phyloP scores from a whole-genome alignment of 2,797 vertebrate genomes.

The Cetoscarus ocellatus region DNA sequence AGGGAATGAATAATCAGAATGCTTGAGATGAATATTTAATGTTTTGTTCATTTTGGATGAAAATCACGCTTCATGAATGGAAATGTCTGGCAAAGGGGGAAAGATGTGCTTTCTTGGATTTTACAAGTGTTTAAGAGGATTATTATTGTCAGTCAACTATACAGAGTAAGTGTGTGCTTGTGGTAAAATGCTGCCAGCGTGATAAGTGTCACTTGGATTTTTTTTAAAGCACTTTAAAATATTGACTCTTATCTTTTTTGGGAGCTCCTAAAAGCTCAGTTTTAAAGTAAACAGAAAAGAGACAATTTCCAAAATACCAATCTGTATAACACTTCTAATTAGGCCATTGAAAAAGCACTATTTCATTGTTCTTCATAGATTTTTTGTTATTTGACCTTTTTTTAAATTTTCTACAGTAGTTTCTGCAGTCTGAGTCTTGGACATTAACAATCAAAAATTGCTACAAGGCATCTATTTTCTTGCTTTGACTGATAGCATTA shows the following conservation, averaged over 20 bases:
- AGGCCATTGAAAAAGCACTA: too few species aligned
- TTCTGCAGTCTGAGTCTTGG: too few species aligned
- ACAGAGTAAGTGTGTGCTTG: background rate
- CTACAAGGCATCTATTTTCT: too few species aligned
- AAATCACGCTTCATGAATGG: background rate
- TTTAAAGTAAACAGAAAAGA: background rate
- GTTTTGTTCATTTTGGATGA: too few species aligned
- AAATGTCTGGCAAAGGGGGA: background rate
- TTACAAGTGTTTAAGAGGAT: conserved; percentile 2
- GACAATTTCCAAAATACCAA: too few species aligned
- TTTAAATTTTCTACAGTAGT: too few species aligned
- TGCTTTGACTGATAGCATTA: too few species aligned
- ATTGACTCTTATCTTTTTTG: conserved; percentile 5
- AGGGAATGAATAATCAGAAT: background rate
- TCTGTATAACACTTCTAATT: too few species aligned
- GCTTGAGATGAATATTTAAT: background rate
- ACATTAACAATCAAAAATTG: too few species aligned
- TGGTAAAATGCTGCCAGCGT: background rate
- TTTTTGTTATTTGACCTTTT: too few species aligned
- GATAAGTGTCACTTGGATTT: conserved; percentile 16
- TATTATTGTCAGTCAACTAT: background rate
- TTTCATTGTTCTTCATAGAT: too few species aligned
- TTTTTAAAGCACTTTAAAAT: conserved; percentile 17
- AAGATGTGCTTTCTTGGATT: background rate
- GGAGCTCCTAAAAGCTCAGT: background rate